Conservation (phyloP, 2,113 vertebrate species). For the Hemicordylus capensis region DNA sequence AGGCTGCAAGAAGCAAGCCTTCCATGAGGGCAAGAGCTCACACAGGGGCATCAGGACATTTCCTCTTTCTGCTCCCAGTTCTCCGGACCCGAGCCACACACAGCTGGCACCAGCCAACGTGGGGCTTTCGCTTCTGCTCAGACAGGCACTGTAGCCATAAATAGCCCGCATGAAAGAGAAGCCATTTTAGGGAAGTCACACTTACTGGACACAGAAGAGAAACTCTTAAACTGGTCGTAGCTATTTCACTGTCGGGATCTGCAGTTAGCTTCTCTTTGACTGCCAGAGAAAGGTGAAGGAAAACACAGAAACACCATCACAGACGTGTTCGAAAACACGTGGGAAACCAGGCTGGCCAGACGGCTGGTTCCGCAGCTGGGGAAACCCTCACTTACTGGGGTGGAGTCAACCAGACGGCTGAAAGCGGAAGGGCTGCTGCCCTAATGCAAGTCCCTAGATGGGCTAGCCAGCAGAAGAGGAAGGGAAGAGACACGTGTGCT, state of each 20-base stretch:
- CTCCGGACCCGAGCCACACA: background rate
- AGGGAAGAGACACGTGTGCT: background rate
- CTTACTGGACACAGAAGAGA: conserved; percentile 98
- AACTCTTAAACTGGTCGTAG: conserved; percentile 96
- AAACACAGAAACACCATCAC: conserved; percentile 31
- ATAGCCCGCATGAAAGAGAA: background rate
- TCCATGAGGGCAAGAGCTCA: conserved; percentile 15
- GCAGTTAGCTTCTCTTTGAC: conserved; percentile 99
- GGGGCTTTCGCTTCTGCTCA: background rate
- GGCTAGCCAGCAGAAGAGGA: background rate
- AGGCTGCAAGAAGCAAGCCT: background rate
- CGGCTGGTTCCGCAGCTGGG: too few species aligned
- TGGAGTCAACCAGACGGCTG: background rate
- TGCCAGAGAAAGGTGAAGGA: conserved; percentile 67
- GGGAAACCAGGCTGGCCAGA: background rate
- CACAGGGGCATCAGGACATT: too few species aligned
- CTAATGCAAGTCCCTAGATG: background rate
- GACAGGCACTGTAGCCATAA: background rate
- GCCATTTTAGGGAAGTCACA: conserved; percentile 33
- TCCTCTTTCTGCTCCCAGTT: background rate
- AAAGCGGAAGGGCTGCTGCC: background rate
- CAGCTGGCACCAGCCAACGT: background rate
- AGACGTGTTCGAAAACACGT: background rate
- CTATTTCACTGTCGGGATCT: conserved; percentile 99
- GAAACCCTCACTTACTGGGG: background rate